Evolutionary conservation across 2,888 invertebrate genomes (phyloP), one percentile per base, ranked within the genome.

Genomic region (Ichneumon xanthorius): DNA sequence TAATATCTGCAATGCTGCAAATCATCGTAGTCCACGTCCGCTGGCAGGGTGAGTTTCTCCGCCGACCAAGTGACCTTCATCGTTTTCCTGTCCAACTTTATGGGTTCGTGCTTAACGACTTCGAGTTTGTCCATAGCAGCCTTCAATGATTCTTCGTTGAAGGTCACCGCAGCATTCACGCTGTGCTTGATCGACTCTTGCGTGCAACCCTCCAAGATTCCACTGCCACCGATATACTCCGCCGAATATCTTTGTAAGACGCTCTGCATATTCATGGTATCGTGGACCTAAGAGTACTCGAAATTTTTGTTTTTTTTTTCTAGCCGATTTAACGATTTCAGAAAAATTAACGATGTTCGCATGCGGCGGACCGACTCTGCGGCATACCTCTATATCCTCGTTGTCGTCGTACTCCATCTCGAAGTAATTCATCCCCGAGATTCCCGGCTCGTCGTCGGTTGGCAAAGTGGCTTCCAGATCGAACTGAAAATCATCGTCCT

Each of bases 221-320:
- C 75, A 40, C 83, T 85, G 1, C 85, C 50, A 11, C 70, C 86
- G 6, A 94, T 92, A 88, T 93, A 90, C 89, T 94, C 89, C 11
- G 55, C n/a, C 4, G 89, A 94, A 88, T 95, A 95, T 91, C 95
- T 96, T 63, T 91, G 26, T 92, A 78, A 97, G 33, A 97, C 97
- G 98, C 98, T 98, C 88, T 90, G 90, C 48, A 92, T 88, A 14
- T 88, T 87, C 6, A 90, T 70, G 40, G 73, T 86, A 1, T 86
- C 85, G 19, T 89, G 88, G 5, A 92, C 19, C 70, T 90, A 92
- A 0, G 93, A 91, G 73, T 93, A 93, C 68, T 93, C 93, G 0
- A 88, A 87, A 3, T 70, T 50, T 48, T 87, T 85, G 16, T 78
- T 45, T 0, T 45, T 0, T 75, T 5, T 75, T 75, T 6, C 78